Evolutionary conservation across 2,888 invertebrate species (phyloP).

Genomic region (Parnassius smintheus): DNA sequence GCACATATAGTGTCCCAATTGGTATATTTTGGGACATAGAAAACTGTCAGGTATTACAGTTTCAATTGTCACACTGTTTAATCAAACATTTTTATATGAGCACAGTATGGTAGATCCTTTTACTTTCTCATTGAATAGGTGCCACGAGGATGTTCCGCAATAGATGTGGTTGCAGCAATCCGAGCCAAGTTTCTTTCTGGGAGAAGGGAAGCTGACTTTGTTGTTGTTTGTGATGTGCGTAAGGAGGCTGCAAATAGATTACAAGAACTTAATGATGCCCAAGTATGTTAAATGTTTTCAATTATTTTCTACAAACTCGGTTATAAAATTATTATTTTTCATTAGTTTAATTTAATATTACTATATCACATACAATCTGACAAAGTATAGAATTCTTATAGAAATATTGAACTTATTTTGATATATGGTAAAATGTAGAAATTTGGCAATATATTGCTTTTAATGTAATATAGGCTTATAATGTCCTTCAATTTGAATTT

Average conservation of each 20-base stretch:
- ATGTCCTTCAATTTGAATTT: too few relatives aligned
- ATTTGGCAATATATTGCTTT: too few relatives aligned
- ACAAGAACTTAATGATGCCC: slow-evolving; percentile 91
- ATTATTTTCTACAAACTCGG: neutral
- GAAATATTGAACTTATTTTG: too few relatives aligned
- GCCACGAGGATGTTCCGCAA: slow-evolving; percentile 90
- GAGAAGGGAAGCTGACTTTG: slow-evolving; percentile 91
- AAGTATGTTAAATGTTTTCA: slow-evolving; percentile 73
- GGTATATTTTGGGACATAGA: slow-evolving; percentile 97
- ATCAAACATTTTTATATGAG: neutral
- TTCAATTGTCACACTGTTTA: neutral
- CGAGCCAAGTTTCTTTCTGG: slow-evolving; percentile 88
- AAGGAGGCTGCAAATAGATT: slow-evolving; percentile 89
- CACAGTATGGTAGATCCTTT: neutral
- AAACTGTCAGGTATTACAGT: slow-evolving; percentile 86
- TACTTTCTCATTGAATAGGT: slow-evolving; percentile 73
- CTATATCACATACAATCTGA: too few relatives aligned
- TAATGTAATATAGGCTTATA: too few relatives aligned
- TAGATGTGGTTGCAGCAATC: slow-evolving; percentile 88
- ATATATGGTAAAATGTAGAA: too few relatives aligned
- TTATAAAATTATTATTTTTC: neutral
- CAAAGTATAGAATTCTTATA: too few relatives aligned
- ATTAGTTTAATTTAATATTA: too few relatives aligned
- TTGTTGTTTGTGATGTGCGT: slow-evolving; percentile 93
- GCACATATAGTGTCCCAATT: slow-evolving; percentile 77